Conservation (phyloP, 53 echinoderm and acorn worm genomes). For the Glandiceps talaboti region DNA sequence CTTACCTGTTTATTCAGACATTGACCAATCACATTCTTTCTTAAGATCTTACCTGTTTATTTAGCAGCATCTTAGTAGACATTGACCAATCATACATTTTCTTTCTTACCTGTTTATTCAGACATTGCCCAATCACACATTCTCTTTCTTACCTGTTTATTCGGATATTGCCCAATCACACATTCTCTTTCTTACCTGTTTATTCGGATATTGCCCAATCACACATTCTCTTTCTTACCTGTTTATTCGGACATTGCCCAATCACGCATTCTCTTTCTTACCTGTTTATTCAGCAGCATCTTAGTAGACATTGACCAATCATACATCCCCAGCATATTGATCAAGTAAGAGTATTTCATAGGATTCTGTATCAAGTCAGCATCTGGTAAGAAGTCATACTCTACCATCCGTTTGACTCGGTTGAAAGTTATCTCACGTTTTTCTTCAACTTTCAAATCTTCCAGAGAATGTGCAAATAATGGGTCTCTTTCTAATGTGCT, state of each 20-base stretch:
- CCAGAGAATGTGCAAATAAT: conserved; percentile 31
- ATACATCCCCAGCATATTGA: conserved; percentile 47
- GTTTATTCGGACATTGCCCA: no score
- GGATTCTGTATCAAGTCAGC: conserved; percentile 21
- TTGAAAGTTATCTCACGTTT: conserved; percentile 26
- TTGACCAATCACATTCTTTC: no score
- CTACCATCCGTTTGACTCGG: conserved; percentile 34
- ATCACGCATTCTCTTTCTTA: conserved; percentile 7
- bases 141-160: no score
- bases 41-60: conserved; percentile 28
- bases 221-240: no score
- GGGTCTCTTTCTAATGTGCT: conserved; percentile 55
- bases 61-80: no score
- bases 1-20: no score
- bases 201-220: no score
- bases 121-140: no score
- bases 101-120: no score
- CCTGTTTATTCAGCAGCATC: conserved; percentile 39
- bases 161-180: no score
- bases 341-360: conserved; percentile 27
- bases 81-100: no score
- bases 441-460: conserved; percentile 32
- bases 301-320: conserved; percentile 55
- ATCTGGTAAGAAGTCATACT: conserved; percentile 28
- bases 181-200: no score